Evolutionary conservation across 2,113 vertebrate genomes (phyloP).

Genomic region (Poeciliopsis turrubarensis): DNA sequence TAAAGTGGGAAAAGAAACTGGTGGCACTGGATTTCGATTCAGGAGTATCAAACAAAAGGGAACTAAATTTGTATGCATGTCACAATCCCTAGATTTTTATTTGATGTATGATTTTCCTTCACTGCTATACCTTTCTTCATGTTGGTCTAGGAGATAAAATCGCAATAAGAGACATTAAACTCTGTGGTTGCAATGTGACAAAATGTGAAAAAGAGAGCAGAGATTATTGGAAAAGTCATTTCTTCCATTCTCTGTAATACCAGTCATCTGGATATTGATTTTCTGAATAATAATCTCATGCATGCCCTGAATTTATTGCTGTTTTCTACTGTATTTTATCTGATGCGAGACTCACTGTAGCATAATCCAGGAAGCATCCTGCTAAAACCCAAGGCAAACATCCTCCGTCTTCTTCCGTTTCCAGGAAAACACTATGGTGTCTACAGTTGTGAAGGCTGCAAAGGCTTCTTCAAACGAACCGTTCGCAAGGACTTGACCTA

Average conservation of each 20-base stretch:
- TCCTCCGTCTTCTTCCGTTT: background rate
- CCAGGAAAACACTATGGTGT: constrained; percentile 98
- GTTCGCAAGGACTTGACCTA: constrained; percentile 97
- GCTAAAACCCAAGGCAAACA: background rate
- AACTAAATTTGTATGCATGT: background rate
- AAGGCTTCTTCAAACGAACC: constrained; percentile 98
- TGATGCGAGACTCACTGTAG: background rate
- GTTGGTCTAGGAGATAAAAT: background rate
- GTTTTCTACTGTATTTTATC: background rate
- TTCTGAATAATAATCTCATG: background rate
- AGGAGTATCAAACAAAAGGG: background rate
- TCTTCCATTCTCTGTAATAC: background rate
- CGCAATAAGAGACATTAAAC: background rate
- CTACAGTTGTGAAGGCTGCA: constrained; percentile 99
- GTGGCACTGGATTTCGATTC: background rate
- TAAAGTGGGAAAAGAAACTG: background rate
- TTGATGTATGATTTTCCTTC: background rate
- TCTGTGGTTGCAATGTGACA: background rate
- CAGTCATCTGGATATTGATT: background rate
- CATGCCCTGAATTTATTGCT: background rate
- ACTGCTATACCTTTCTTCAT: background rate
- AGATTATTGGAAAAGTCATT: no score
- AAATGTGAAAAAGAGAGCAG: background rate
- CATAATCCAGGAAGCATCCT: background rate
- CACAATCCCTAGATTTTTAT: background rate